Evolutionary conservation across 1,140 invertebrate species (phyloP).

Genomic region (Lucilia cuprina): DNA sequence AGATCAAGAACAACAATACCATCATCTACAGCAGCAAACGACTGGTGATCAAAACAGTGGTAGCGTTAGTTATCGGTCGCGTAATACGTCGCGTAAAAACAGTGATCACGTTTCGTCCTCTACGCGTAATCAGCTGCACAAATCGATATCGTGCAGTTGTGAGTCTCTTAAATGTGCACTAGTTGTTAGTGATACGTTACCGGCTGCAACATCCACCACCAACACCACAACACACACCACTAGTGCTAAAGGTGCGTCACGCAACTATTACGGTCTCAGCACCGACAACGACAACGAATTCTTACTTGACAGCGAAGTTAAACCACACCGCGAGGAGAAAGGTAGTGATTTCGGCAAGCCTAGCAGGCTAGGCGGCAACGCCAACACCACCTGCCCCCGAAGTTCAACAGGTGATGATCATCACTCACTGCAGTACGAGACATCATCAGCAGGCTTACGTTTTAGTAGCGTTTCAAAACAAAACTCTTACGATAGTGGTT

Average conservation of each 20-base stretch:
- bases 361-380: neutral
- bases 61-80: neutral
- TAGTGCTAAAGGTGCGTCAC: neutral
- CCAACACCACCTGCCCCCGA: neutral
- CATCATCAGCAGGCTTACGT: constrained; percentile 44
- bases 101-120: neutral
- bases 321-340: constrained; percentile 41
- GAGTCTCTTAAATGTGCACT: constrained; percentile 45
- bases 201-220: neutral
- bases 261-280: neutral
- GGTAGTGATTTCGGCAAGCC: neutral
- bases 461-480: constrained; percentile 57
- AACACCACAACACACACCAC: neutral
- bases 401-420: constrained; percentile 46
- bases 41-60: neutral
- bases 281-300: constrained; percentile 33
- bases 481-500: constrained; percentile 54
- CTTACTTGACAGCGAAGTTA: constrained; percentile 47
- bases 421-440: constrained; percentile 39
- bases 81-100: constrained; percentile 10
- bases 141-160: constrained; percentile 47
- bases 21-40: neutral
- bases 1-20: constrained; percentile 20
- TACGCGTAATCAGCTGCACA: constrained; percentile 32
- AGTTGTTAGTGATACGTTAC: neutral